Evolutionary conservation across 2,888 invertebrate genomes (phyloP).

Genomic region (Crematogaster levior): DNA sequence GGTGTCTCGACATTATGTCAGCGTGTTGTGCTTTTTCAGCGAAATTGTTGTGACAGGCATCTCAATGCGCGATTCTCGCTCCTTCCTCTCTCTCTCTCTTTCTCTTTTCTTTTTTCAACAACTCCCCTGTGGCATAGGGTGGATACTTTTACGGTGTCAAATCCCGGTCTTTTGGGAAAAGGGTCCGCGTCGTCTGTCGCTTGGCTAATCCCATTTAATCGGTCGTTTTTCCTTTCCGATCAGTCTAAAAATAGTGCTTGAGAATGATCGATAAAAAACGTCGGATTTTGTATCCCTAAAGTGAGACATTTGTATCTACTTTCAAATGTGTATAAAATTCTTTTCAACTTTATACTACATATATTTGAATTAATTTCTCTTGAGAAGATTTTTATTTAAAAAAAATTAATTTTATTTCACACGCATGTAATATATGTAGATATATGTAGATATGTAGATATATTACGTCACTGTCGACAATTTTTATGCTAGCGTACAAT

Average conservation of each 20-base stretch:
- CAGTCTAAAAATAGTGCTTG: slow-evolving; percentile 61
- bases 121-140: slow-evolving; percentile 63
- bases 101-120: slow-evolving; percentile 41
- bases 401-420: not conserved
- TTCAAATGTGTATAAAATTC: not conserved
- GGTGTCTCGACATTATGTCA: slow-evolving; percentile 70
- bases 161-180: slow-evolving; percentile 78
- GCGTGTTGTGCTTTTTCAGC: slow-evolving; percentile 76
- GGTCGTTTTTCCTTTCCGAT: slow-evolving; percentile 73
- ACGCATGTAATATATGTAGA: not conserved
- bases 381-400: not conserved
- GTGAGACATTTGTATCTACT: not conserved
- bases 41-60: slow-evolving; percentile 83
- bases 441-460: too few species aligned
- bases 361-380: slow-evolving; percentile 18
- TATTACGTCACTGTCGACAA: not conserved
- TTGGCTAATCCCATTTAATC: slow-evolving; percentile 77
- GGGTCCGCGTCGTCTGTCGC: slow-evolving; percentile 58
- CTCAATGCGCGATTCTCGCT: slow-evolving; percentile 70
- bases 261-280: slow-evolving; percentile 58
- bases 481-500: not conserved
- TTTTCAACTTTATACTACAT: not conserved
- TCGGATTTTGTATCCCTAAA: not conserved
- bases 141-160: slow-evolving; percentile 77
- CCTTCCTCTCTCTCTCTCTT: slow-evolving; percentile 5